phyloP scores from a whole-genome alignment of 2,113 vertebrate species.

The Dissostichus mawsoni region DNA sequence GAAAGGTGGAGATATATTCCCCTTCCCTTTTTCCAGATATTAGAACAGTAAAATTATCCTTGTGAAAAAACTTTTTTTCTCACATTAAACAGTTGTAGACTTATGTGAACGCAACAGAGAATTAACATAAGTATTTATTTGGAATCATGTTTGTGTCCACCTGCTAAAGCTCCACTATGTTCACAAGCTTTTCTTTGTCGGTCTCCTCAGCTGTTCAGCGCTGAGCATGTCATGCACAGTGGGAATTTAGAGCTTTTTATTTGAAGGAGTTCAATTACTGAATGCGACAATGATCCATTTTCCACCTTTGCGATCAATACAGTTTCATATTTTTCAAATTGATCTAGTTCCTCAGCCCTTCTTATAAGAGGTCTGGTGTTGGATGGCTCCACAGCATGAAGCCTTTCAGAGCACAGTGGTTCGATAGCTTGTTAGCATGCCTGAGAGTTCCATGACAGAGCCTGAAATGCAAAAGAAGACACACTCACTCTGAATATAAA shows the following conservation, averaged over 20 bases:
- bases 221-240: too few relatives aligned
- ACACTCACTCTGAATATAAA: slow-evolving; percentile 42
- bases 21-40: too few relatives aligned
- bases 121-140: too few relatives aligned
- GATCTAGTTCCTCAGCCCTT: slow-evolving; percentile 50
- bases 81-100: too few relatives aligned
- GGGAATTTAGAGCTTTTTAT: neutral
- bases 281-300: slow-evolving; percentile 45
- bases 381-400: slow-evolving; percentile 70
- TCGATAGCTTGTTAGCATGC: slow-evolving; percentile 64
- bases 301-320: slow-evolving; percentile 46
- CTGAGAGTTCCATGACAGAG: slow-evolving; percentile 65
- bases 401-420: slow-evolving; percentile 57
- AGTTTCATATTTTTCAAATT: slow-evolving; percentile 33
- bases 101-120: too few relatives aligned
- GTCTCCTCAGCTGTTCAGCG: neutral
- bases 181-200: neutral
- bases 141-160: neutral
- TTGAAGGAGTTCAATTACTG: neutral
- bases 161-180: neutral
- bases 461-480: slow-evolving; percentile 46
- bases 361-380: slow-evolving; percentile 64
- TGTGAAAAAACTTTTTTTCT: too few relatives aligned
- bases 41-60: too few relatives aligned
- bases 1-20: too few relatives aligned